Percentiles rank a stretch among this genome's conserved stretches.
Conservation (phyloP, 2,888 invertebrate species). For the Leucoptera coffeella region DNA sequence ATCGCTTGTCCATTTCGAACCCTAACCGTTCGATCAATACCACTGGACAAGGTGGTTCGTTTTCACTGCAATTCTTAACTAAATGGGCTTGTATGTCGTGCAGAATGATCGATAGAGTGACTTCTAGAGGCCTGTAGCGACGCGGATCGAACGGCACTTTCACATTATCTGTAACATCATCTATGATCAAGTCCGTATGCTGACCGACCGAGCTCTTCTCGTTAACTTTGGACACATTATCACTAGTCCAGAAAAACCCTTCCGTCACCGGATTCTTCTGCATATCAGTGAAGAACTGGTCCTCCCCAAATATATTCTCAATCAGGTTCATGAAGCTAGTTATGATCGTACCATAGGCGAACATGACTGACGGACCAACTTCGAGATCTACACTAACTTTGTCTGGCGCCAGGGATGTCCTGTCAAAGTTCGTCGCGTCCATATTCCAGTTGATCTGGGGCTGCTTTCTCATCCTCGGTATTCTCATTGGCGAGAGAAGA, state of each 20-base stretch:
- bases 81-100: slow-evolving; percentile 95
- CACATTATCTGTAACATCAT: slow-evolving; percentile 55
- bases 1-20: slow-evolving; percentile 95
- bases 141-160: slow-evolving; percentile 76
- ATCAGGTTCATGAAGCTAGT: slow-evolving; percentile 85
- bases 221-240: slow-evolving; percentile 24
- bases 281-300: slow-evolving; percentile 92
- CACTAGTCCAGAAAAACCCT: slow-evolving; percentile 29
- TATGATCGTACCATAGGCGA: slow-evolving; percentile 88
- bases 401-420: slow-evolving; percentile 78
- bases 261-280: slow-evolving; percentile 56
- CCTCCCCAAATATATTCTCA: slow-evolving; percentile 96
- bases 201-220: slow-evolving; percentile 37
- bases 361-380: slow-evolving; percentile 87
- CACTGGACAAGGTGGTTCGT: slow-evolving; percentile 87
- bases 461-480: slow-evolving; percentile 71
- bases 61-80: slow-evolving; percentile 84
- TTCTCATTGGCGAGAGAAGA: slow-evolving; percentile 84
- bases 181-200: slow-evolving; percentile 53
- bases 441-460: slow-evolving; percentile 62
- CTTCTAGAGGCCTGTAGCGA: slow-evolving; percentile 82
- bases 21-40: slow-evolving; percentile 85
- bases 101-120: slow-evolving; percentile 86
- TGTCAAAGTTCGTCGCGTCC: slow-evolving; percentile 78
- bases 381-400: slow-evolving; percentile 88